Evolutionary conservation across 1,140 invertebrate species (phyloP), one percentile per base, ranked within the genome.

Genomic region (Aradophagus sp.): DNA sequence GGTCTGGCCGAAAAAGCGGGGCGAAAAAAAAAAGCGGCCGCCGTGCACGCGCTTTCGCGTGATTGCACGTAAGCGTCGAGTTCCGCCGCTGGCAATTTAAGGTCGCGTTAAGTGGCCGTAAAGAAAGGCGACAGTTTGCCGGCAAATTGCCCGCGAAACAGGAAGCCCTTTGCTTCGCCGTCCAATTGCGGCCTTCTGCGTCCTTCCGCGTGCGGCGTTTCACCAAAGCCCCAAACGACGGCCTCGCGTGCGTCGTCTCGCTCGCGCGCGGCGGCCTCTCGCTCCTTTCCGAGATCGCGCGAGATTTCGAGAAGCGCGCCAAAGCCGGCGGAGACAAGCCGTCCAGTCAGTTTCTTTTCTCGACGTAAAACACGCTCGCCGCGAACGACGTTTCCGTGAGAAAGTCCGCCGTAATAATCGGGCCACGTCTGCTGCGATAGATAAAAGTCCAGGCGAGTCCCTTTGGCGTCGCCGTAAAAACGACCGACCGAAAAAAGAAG

Each of bases 311-410:
- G 66, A 70, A 62, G 35, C 26, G 59, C 67, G 20, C 8, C 50
- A 32, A 52, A 52, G 59, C 58, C 59, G 12, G 35, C 59, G 58
- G 39, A 63, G 67, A 70, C 59, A 63, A 39, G 15, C 44, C 32
- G 59, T 61, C 66, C 48, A 36, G 68, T 71, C 50, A 59, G 59
- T 56, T 71, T 71, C 61, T 71, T 71, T 70, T 48, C 68, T 59
- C 12, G 42, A 65, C 45, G 47, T 53, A 47, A 71, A 65, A 52
- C 38, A 47, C 53, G 42, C 19, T 69, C 26, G 39, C 45, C 39
- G 45, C 14, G 17, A 29, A 35, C 66, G 26, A 45, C 50, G 53
- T 63, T 71, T 65, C 68, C 59, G 53, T 71, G 68, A 63, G 68
- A 71, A 65, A 71, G 68, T 65, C 53, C 44, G 20, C n/a, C 14